These are phyloP conservation scores for Danaus melanippus DNA, from an alignment of 1,140 invertebrate species.

Conservation along the genomic window DNA sequence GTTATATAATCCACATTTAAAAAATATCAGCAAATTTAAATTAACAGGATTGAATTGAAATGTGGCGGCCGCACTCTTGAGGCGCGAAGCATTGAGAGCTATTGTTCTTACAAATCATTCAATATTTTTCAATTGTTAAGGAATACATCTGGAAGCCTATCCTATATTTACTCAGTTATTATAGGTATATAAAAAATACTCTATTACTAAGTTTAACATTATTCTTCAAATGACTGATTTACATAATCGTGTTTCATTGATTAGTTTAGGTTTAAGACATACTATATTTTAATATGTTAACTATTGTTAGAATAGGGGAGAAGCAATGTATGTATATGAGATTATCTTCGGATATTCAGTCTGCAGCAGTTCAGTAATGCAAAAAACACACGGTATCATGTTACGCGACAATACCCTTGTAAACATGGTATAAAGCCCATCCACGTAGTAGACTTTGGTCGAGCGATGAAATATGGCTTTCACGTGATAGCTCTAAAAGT, in stretches of 20 bases:
- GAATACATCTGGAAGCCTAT: slow-evolving; percentile 9
- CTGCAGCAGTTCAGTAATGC: no score
- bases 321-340: no score
- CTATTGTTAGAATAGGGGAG: slow-evolving; percentile 15
- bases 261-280: slow-evolving; percentile 42
- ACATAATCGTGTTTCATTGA: slow-evolving; percentile 53
- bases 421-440: no score
- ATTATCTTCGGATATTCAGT: no score
- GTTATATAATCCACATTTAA: no score
- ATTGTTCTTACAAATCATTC: slow-evolving; percentile 5
- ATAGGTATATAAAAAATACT: slow-evolving; percentile 22
- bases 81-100: slow-evolving; percentile 7
- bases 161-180: slow-evolving; percentile 12
- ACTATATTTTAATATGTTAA: slow-evolving; percentile 49
- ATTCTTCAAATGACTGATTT: slow-evolving; percentile 64
- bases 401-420: no score
- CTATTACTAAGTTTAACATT: slow-evolving; percentile 40
- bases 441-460: no score
- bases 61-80: slow-evolving; percentile 9
- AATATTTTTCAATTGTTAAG: slow-evolving; percentile 3
- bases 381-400: no score
- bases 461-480: no score
- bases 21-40: no score
- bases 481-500: no score
- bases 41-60: not conserved